Evolutionary conservation across 1,140 invertebrate genomes (phyloP).

Genomic region (Bombus affinis): DNA sequence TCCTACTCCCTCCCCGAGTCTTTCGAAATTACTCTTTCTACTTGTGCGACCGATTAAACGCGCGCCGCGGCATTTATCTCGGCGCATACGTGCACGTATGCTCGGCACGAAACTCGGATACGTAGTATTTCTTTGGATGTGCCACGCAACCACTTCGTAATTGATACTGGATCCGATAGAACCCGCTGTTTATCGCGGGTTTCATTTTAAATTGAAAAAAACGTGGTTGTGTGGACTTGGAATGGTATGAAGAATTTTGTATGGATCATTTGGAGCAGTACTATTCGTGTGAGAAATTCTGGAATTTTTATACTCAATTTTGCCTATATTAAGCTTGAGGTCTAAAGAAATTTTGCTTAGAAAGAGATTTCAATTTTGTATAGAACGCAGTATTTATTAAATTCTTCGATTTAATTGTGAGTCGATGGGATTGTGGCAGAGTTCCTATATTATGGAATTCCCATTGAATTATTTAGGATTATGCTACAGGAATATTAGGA

Average conservation of each 20-base stretch:
- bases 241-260: no score
- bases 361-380: neutral
- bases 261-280: no score
- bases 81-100: slow-evolving; percentile 55
- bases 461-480: neutral
- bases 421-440: no score
- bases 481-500: no score
- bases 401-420: no score
- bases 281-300: no score
- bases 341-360: no score
- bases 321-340: no score
- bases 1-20: slow-evolving; percentile 58
- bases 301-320: no score
- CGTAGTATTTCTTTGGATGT: slow-evolving; percentile 27
- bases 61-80: slow-evolving; percentile 65
- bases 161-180: slow-evolving; percentile 16
- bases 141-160: neutral
- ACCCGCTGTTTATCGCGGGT: neutral
- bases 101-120: slow-evolving; percentile 46
- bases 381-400: no score
- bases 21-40: slow-evolving; percentile 70
- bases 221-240: neutral
- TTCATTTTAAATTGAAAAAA: neutral
- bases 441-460: neutral
- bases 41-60: slow-evolving; percentile 69